Base-by-base conservation (phyloP, 92 coral and sea anemone species). In the Parazoanthus darwini region DNA sequence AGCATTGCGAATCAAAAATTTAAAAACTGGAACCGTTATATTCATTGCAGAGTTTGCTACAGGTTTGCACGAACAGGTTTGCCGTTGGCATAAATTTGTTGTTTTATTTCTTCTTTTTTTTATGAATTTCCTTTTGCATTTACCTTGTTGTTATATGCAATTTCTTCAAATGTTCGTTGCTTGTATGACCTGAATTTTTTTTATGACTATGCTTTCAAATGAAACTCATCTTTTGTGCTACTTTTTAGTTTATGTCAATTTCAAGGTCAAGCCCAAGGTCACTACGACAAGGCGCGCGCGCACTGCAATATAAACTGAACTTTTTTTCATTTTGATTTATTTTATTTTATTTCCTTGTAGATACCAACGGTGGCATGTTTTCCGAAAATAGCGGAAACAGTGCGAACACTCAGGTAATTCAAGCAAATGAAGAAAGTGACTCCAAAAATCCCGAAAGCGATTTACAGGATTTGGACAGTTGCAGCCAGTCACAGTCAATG, bases 401-500 rank as follows among this genome's bases (percentile, higher is more conserved):
- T 35, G 38, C 79, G 14, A 48, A 46, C 78, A 20, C 68, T 84
- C 77, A 84, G 42, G 38, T 33, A 16, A 84, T 26, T 44, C 42
- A 54, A 5, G 37, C 48, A 50, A 84, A 84, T 35, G 87, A 84
- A 84, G 78, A 44, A 72, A 84, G 23, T 74, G 46, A 16, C 22
- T 65, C 37, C 29, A 84, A 84, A 74, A 46, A 22, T 71, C 68
- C 43, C 5, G 87, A 22, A 46, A 65, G 54, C 35, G 87, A 84
- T 44, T 84, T 84, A 26, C 79, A 74, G 37, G 87, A 84, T 44
- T 48, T 84, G 66, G 66, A 71, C 78, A 72, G 25, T 71, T 84
- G 87, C 48, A 84, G 79, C 29, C 87, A 70, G 79, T 84, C 87
- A 46, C 87, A 70, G 68, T 84, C 87, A 70, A 77, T 33, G 67